phyloP scores from a whole-genome alignment of 2,113 vertebrate species.

The Puffinus mauretanicus region DNA sequence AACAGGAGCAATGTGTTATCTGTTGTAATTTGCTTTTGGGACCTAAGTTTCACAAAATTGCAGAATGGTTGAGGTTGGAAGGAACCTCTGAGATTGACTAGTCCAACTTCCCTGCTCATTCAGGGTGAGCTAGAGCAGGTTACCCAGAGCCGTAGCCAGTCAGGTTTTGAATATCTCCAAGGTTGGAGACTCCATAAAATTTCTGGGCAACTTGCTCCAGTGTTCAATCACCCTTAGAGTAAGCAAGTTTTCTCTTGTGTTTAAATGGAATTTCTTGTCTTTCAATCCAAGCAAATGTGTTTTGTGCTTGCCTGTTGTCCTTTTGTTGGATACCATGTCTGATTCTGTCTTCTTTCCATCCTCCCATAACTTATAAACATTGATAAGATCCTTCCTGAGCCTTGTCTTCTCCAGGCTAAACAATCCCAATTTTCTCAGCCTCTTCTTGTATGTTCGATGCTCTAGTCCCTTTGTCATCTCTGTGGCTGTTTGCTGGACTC shows the following conservation, averaged over 20 bases:
- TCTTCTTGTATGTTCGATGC: neutral
- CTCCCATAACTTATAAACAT: neutral
- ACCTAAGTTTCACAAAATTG: neutral
- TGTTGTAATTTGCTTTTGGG: neutral
- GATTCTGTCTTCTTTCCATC: neutral
- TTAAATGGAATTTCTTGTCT: neutral
- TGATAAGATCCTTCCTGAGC: neutral
- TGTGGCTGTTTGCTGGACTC: neutral
- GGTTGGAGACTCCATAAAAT: neutral
- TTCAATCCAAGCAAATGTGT: neutral
- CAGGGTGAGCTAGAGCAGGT: neutral
- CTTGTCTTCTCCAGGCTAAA: neutral
- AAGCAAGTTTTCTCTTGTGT: neutral
- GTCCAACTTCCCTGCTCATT: neutral
- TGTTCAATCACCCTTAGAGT: neutral
- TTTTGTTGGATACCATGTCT: neutral
- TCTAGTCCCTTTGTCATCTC: neutral
- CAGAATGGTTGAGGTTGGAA: neutral
- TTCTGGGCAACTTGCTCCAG: neutral
- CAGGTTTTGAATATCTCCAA: neutral
- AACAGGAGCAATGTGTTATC: neutral
- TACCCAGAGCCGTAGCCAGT: neutral
- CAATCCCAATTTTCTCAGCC: neutral
- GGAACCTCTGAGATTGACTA: neutral
- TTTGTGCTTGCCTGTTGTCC: neutral